phyloP scores from a whole-genome alignment of 2,797 vertebrate genomes.

The Prionace glauca region DNA sequence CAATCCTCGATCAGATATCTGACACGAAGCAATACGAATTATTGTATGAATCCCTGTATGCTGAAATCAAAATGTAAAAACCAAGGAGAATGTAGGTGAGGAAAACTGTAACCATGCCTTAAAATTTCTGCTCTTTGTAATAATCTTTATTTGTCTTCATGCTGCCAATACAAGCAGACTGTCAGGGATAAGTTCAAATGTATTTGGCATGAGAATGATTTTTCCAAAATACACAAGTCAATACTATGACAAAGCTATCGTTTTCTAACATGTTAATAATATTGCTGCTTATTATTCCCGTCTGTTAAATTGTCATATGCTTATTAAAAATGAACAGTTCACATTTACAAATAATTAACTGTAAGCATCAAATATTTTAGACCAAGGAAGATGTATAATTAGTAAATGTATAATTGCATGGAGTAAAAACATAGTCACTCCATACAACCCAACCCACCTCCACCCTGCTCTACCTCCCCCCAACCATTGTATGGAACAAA shows the following conservation, averaged over 20 bases:
- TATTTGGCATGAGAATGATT: not conserved
- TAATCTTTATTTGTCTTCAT: not conserved
- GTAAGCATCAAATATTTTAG: constrained; percentile 11
- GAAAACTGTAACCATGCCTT: not conserved
- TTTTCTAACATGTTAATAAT: constrained; percentile 14
- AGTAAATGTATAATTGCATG: not conserved
- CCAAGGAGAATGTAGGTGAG: not conserved
- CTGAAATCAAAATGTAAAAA: not conserved
- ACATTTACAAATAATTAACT: constrained; percentile 10
- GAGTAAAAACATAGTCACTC: not conserved
- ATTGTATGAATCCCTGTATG: not conserved
- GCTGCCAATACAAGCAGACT: not conserved
- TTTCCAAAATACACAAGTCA: not conserved
- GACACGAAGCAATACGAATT: not conserved
- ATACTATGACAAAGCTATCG: not conserved
- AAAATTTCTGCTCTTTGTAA: not conserved
- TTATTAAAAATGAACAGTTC: constrained; percentile 3
- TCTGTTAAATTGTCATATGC: not conserved
- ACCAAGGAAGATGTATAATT: not conserved
- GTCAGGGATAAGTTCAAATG: not conserved
- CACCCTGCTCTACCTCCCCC: not conserved
- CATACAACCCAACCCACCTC: not conserved
- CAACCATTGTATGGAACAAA: not conserved
- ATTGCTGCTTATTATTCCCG: not conserved
- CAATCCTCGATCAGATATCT: not conserved